phyloP scores from a whole-genome alignment of 2,888 invertebrate genomes.

The Cheilosia grossa region DNA sequence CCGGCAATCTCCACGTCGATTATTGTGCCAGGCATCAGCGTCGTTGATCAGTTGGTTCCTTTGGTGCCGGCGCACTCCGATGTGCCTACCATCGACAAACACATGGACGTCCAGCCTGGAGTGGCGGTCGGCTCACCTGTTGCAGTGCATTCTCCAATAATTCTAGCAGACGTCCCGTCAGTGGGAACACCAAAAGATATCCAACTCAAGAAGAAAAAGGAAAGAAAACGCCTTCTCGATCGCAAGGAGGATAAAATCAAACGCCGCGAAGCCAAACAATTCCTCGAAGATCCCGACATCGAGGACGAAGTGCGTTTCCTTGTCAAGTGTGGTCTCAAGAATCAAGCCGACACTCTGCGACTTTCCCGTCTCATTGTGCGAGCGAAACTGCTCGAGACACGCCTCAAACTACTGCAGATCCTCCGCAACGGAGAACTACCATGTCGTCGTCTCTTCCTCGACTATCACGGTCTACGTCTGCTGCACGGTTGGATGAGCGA shows the following conservation, averaged over 20 bases:
- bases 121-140: background rate
- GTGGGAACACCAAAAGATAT: slow-evolving; percentile 17
- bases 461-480: slow-evolving; percentile 95
- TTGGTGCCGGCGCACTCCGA: slow-evolving; percentile 12
- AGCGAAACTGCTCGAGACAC: slow-evolving; percentile 91
- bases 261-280: slow-evolving; percentile 80
- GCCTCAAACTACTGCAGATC: slow-evolving; percentile 90
- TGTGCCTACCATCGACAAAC: slow-evolving; percentile 16
- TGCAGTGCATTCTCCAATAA: background rate
- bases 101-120: background rate
- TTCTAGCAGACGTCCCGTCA: slow-evolving; percentile 40
- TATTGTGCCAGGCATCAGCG: slow-evolving; percentile 1
- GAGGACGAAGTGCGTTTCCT: slow-evolving; percentile 95
- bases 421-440: slow-evolving; percentile 92
- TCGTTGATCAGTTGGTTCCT: slow-evolving; percentile 20
- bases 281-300: slow-evolving; percentile 87
- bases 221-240: slow-evolving; percentile 78
- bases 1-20: slow-evolving; percentile 12
- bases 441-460: slow-evolving; percentile 93
- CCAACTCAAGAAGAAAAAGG: slow-evolving; percentile 52
- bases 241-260: slow-evolving; percentile 69
- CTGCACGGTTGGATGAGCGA: slow-evolving; percentile 97
- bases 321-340: slow-evolving; percentile 91
- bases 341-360: slow-evolving; percentile 94
- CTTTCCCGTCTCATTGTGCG: slow-evolving; percentile 96